These are phyloP conservation scores for Sebastes schlegelii DNA, from an alignment of 2,113 vertebrate genomes.

Conservation along the genomic window DNA sequence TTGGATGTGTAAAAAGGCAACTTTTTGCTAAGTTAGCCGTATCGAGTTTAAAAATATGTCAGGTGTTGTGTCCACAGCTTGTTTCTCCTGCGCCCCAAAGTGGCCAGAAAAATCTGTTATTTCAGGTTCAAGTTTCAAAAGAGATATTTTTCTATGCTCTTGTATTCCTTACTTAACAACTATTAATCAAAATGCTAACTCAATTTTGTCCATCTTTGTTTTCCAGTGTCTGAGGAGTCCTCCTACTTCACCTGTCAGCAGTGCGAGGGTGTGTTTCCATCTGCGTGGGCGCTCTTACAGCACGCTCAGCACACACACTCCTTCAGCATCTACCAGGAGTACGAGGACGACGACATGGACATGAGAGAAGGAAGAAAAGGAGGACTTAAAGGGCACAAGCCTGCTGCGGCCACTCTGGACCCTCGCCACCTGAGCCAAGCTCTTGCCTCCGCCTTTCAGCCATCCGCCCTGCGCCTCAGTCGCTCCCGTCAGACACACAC, in stretches of 20 bases:
- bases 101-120: neutral
- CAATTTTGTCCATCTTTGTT: conserved; percentile 32
- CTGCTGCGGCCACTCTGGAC: conserved; percentile 88
- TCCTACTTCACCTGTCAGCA: conserved; percentile 84
- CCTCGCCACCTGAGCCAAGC: conserved; percentile 92
- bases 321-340: conserved; percentile 85
- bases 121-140: neutral
- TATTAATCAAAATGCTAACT: neutral
- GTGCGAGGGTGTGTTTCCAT: conserved; percentile 80
- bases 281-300: conserved; percentile 83
- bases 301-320: conserved; percentile 85
- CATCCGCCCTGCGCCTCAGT: conserved; percentile 53
- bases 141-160: neutral
- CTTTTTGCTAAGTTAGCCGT: neutral
- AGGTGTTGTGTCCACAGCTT: neutral
- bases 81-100: neutral
- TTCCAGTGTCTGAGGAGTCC: conserved; percentile 77
- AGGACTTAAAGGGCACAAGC: conserved; percentile 87
- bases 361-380: conserved; percentile 74
- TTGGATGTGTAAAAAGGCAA: neutral
- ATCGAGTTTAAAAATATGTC: neutral
- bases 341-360: conserved; percentile 79
- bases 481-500: conserved; percentile 63
- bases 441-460: conserved; percentile 89
- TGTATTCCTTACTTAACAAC: neutral